Base-by-base conservation (phyloP, 2,888 invertebrate species). In the Tineola bisselliella region DNA sequence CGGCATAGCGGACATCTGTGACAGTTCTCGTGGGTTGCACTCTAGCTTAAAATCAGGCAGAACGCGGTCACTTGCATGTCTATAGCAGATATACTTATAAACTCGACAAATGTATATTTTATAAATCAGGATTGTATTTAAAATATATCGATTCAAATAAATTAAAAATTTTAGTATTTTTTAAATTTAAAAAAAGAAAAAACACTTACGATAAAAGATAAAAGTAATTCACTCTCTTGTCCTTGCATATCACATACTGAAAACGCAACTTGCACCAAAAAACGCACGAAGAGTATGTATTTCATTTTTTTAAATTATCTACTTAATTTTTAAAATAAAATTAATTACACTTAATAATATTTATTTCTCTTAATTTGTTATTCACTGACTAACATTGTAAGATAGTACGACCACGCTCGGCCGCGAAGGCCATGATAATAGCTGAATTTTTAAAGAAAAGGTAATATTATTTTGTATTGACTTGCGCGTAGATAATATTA, bases 271-370 rank as follows among this genome's bases (percentile, higher is more conserved):
- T 58, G 13, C 2, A 13, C 33, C 10, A 31, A 33, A 17, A 58
- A 58, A 58, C 33, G 33, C 58, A 58, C 25, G 3, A 13, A 31
- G 2, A 58, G 10, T 15, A 58, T 3, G 12, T 33, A 33, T 10
- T 25, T n/a, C 58, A 58, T 58, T 58, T n/a, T n/a, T 58, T 58
- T 10, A 56, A 58, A n/a, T 33, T 10, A 58, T 10, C 33, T 33
- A 56, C 17, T 58, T 54, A n/a, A n/a, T n/a, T n/a, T n/a, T n/a
- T n/a, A 18, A 25, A 54, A 8, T 19, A 25, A 54, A 1, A 54
- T 10, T 18, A 48, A 54, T 25, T 12, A 38, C n/a, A 38, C n/a
- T 38, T 38, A 38, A 38, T 6, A 38, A 38, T 38, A 38, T 38
- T 6, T 38, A 38, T 25, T 25, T 25, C 4, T 25, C 6, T 25